Conservation (phyloP, 2,113 vertebrate genomes). For the Atherinomorus stipes region DNA sequence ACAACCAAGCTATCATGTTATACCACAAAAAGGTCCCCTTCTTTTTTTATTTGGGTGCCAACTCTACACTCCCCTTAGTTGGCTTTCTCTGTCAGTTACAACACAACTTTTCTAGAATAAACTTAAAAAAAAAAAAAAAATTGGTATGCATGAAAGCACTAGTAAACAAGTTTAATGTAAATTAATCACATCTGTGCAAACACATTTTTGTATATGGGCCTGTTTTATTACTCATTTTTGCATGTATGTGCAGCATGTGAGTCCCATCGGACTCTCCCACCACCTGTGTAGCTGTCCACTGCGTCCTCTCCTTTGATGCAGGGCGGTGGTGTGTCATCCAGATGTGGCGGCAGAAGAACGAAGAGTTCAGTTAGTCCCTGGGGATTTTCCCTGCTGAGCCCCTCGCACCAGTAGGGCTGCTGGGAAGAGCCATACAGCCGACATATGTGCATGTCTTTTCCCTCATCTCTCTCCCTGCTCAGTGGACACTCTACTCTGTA, state of each 20-base stretch:
- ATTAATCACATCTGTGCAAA: background rate
- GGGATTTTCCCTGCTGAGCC: conserved; percentile 47
- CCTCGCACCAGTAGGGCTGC: conserved; percentile 21
- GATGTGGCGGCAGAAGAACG: conserved; percentile 67
- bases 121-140: too few relatives aligned
- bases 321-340: conserved; percentile 69
- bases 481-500: background rate
- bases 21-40: too few relatives aligned
- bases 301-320: conserved; percentile 67
- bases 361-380: conserved; percentile 67
- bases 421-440: conserved; percentile 29
- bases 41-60: too few relatives aligned
- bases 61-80: too few relatives aligned
- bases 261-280: conserved; percentile 16
- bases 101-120: too few relatives aligned
- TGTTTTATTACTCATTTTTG: conserved; percentile 13
- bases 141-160: too few relatives aligned
- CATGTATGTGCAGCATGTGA: conserved; percentile 4
- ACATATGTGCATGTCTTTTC: conserved; percentile 16
- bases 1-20: too few relatives aligned
- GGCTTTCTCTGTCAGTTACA: too few relatives aligned
- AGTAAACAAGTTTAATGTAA: too few relatives aligned
- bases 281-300: conserved; percentile 49
- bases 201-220: background rate
- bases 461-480: conserved; percentile 3